Evolutionary conservation across 2,113 vertebrate genomes (phyloP).

Genomic region (Aepyceros melampus): DNA sequence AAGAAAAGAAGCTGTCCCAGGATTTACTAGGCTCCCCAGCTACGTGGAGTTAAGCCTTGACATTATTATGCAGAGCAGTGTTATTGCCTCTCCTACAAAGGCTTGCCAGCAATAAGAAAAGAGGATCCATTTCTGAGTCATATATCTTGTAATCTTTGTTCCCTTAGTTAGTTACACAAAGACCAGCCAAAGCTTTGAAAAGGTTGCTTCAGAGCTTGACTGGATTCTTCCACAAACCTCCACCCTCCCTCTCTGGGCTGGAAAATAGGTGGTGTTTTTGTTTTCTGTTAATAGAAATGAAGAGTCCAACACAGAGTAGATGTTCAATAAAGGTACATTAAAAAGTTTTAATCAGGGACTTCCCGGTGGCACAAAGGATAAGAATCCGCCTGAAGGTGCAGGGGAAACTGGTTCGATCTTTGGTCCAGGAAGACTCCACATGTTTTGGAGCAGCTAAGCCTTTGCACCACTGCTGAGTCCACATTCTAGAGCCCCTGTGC

Average conservation of each 20-base stretch:
- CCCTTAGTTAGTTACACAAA: conserved; percentile 31
- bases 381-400: neutral
- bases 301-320: neutral
- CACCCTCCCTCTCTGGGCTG: neutral
- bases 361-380: neutral
- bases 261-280: neutral
- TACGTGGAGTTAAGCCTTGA: neutral
- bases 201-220: neutral
- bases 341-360: neutral
- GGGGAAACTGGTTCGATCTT: neutral
- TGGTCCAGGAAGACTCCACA: neutral
- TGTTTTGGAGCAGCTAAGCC: neutral
- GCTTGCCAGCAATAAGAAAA: neutral
- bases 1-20: neutral
- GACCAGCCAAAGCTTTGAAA: conserved; percentile 14
- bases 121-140: conserved; percentile 23
- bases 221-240: neutral
- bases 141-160: conserved; percentile 2
- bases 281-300: neutral
- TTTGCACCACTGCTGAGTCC: neutral
- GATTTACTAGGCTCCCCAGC: neutral
- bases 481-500: neutral
- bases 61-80: neutral
- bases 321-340: neutral
- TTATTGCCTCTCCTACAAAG: neutral